Evolutionary conservation across 2,888 invertebrate genomes (phyloP), one percentile per base, ranked within the genome.

Genomic region (Conops quadrifasciatus): DNA sequence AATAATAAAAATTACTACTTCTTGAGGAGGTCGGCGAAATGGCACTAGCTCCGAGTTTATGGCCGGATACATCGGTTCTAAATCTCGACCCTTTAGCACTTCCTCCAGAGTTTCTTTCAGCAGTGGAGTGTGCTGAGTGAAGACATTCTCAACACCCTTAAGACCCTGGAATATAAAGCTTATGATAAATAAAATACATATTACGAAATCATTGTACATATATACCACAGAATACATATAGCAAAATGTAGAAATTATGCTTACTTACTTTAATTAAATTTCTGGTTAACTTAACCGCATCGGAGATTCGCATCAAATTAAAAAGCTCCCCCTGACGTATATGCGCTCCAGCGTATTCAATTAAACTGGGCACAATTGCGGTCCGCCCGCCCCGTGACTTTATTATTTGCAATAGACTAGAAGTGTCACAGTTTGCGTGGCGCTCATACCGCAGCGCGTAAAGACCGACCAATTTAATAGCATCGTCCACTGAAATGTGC

Each of bases 91-190:
- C 83, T 95, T 96, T 47, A 95, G 89, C 0, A 97, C 87, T 82
- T 96, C 95, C 79, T 98, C 98, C 0, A 99, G 84, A 0, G 94
- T 92, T 82, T 96, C 95, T 78, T 93, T 92, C 7, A 99, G 86
- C 28, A 96, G 88, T 0, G 99, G 98, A n/a, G 93, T 93, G 86
- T 99, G 99, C 82, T 99, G 99, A 0, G 99, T 98, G 87, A 97
- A 99, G 74, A 99, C 95, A 87, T 99, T 99, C 84, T 99, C 99
- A 0, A 99, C 98, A 1, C 98, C 99, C 87, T 93, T 94, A 24
- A 96, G 87, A 21, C 94, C 95, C 89, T 91, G 81, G 19, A 62
- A 26, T 28, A 47, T 26, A 70, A 49, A 19, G n/a, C n/a, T n/a
- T n/a, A n/a, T n/a, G n/a, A 16, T 56, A 11, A 19, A 15, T 30